phyloP scores from a whole-genome alignment of 2,113 vertebrate species.

The Calonectris borealis region DNA sequence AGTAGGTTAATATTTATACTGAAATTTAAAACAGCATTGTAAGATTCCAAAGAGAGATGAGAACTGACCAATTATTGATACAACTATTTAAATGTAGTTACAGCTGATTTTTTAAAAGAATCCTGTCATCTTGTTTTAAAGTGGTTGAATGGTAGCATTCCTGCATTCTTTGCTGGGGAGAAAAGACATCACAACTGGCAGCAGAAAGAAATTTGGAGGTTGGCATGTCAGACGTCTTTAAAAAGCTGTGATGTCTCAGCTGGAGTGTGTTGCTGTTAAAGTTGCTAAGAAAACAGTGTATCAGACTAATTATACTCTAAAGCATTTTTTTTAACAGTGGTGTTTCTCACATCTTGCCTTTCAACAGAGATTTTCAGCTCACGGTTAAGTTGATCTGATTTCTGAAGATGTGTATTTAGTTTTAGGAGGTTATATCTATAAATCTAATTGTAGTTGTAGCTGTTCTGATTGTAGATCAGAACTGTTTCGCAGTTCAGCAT shows the following conservation, averaged over 20 bases:
- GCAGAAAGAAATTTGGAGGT: background rate
- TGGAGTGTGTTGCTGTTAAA: background rate
- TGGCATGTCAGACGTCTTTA: background rate
- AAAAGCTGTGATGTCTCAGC: background rate
- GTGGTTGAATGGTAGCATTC: background rate
- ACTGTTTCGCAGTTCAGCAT: background rate
- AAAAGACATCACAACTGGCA: background rate
- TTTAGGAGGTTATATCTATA: background rate
- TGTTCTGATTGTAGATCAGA: background rate
- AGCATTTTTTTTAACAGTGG: background rate
- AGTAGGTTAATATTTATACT: background rate
- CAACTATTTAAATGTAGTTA: background rate
- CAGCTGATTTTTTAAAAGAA: background rate
- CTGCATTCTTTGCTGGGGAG: background rate
- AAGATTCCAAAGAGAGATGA: background rate
- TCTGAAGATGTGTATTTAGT: background rate
- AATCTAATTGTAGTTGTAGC: background rate
- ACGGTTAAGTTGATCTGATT: background rate
- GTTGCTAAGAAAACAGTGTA: background rate
- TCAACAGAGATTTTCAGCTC: background rate
- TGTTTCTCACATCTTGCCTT: background rate
- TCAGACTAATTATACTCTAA: background rate
- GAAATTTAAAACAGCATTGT: background rate
- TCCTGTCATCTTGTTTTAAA: background rate
- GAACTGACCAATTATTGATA: background rate